Conservation (phyloP, 2,888 invertebrate species). For the Hydrotaea diabolus region DNA sequence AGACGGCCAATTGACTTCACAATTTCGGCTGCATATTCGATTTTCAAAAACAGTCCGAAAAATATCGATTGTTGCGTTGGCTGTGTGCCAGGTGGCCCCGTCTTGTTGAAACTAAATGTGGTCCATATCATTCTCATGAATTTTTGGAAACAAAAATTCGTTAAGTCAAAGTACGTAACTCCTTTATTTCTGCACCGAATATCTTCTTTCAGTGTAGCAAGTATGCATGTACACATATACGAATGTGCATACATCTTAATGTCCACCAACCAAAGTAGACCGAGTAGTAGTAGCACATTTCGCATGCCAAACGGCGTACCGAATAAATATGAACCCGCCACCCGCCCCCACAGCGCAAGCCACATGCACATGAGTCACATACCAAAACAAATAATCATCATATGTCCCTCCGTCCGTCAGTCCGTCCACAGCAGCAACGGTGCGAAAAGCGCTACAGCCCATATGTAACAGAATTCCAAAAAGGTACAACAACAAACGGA, state of each 20-base stretch:
- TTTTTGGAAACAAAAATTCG: no score
- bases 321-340: conserved; percentile 11
- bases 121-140: no score
- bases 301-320: conserved; percentile 31
- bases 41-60: no score
- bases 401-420: conserved; percentile 4
- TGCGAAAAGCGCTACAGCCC: conserved; percentile 22
- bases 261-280: background rate
- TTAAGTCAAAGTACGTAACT: no score
- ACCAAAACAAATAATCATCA: conserved; percentile 64
- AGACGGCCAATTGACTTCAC: no score
- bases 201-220: no score
- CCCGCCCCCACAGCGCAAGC: conserved; percentile 17
- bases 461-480: conserved; percentile 63
- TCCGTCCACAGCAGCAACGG: conserved; percentile 9
- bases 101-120: no score
- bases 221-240: background rate
- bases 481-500: background rate
- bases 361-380: conserved; percentile 64
- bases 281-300: conserved; percentile 5
- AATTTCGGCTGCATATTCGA: no score
- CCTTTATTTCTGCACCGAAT: no score
- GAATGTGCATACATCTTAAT: conserved; percentile 14
- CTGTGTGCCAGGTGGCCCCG: no score
- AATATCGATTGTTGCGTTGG: no score